Evolutionary conservation across 53 echinoderm and acorn worm genomes (phyloP), one percentile per base, ranked within the genome.

Genomic region (Mesocentrotus franciscanus): DNA sequence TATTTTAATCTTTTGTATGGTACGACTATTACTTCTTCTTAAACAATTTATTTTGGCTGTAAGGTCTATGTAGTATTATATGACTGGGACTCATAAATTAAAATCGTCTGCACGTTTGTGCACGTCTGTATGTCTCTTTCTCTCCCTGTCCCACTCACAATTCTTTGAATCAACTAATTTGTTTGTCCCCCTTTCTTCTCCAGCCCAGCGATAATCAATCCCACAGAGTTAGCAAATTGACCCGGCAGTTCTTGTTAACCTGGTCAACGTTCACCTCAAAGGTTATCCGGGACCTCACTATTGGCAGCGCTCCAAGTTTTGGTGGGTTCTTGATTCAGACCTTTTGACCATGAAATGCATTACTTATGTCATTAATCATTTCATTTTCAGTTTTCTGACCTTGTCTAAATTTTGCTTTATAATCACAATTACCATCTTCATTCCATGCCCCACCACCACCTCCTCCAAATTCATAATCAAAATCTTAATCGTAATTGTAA

Each of bases 241-340:
- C 96, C 72, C 90, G 97, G 78, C 81, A 74, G 95, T 96, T 97
- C 93, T 84, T 97, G 89, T 72, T 97, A 61, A 96, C 93, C 14
- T 97, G 97, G 97, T 97, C 97, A 30, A 72, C 74, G 30, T 83
- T 96, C 60, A 93, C 96, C 29, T 92, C 97, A 20, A 96, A 93
- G 89, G 95, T 97, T 49, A 96, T 97, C 60, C 92, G 97, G 56
- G 97, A 97, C 35, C 93, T 97, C 57, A 97, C 97, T 9, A 85
- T 97, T 20, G 95, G 95, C 70, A 97, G 97, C 71, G 93, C 96
- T n/a, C 96, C 97, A 56, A 97, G 97, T 75, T 97, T 97, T 85
- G 97, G 97, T 97, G 61, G 90, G 96, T 95, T 8, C 20, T 16
- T 9, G 42, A 1, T 27, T 26, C 7, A 13, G 7, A 71, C 26